These are phyloP conservation scores for Scolopax bukidnonensis DNA, from an alignment of 2,797 vertebrate species.

Conservation along the genomic window DNA sequence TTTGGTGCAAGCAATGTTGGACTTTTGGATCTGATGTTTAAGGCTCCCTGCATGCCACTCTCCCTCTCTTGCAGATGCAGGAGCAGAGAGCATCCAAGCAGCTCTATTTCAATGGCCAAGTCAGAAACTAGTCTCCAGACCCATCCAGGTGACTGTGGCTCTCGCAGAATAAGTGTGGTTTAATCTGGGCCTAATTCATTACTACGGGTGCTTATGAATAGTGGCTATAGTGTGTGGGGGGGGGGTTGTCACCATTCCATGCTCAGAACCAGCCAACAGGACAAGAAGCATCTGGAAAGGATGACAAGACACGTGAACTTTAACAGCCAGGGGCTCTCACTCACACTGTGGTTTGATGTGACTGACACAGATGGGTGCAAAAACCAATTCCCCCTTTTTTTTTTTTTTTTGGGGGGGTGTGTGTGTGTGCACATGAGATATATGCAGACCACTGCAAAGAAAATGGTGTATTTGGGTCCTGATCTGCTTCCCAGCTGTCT, in stretches of 20 bases:
- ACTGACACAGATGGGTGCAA: not conserved
- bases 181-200: not conserved
- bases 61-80: fast-evolving
- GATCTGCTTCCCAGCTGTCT: not conserved
- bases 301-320: fast-evolving
- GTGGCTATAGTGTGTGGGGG: not conserved
- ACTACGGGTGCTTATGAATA: not conserved
- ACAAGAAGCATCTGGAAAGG: not conserved
- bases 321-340: not conserved
- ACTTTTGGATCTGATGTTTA: not conserved
- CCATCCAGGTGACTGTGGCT: fast-evolving
- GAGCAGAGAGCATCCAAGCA: not conserved
- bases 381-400: not conserved
- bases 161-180: not conserved
- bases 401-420: not conserved
- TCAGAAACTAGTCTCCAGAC: not conserved
- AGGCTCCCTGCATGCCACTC: fast-evolving
- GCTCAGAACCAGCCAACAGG: not conserved
- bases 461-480: not conserved
- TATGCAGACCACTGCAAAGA: not conserved
- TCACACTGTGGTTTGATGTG: not conserved
- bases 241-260: not conserved
- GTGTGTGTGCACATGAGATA: fast-evolving
- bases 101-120: not conserved
- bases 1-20: not conserved